A percentile compares a stretch with the other conserved stretches of the same genome.
These are phyloP conservation scores for Atopsyche davidsoni DNA, from an alignment of 1,140 invertebrate genomes.

Conservation along the genomic window DNA sequence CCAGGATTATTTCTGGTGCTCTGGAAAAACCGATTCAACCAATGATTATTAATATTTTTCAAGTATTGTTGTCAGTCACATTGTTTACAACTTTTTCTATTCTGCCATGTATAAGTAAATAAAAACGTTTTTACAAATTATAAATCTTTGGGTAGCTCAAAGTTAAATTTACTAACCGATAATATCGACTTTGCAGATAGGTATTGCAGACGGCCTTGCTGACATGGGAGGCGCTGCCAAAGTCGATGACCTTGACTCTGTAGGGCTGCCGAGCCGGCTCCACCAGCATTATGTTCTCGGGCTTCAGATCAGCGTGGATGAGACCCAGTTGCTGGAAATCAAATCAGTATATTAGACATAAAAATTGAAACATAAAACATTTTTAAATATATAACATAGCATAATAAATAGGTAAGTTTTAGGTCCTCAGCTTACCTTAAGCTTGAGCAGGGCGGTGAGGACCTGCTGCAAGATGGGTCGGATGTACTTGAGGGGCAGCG, in stretches of 20 bases:
- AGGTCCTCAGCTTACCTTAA: constrained; percentile 68
- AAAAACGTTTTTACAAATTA: no score
- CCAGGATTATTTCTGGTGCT: constrained; percentile 98
- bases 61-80: no score
- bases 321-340: constrained; percentile 89
- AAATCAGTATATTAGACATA: no score
- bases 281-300: constrained; percentile 99
- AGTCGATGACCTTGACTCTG: constrained; percentile 97
- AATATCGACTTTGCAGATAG: constrained; percentile 98
- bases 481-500: constrained; percentile 95
- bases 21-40: constrained; percentile 45
- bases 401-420: no score
- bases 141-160: no score
- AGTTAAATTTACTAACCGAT: constrained; percentile 51
- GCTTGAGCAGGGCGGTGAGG: constrained; percentile 93
- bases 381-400: not conserved
- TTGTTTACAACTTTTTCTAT: no score
- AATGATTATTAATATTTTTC: no score
- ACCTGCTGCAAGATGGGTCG: constrained; percentile 98
- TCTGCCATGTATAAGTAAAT: no score
- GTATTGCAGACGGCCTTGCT: constrained; percentile 99
- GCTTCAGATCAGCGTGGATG: constrained; percentile 99
- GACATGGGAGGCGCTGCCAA: constrained; percentile 97
- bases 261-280: constrained; percentile 96
- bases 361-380: constrained; percentile 30